Conservation (phyloP, 2,888 invertebrate genomes). For the Drosophila subsilvestris region DNA sequence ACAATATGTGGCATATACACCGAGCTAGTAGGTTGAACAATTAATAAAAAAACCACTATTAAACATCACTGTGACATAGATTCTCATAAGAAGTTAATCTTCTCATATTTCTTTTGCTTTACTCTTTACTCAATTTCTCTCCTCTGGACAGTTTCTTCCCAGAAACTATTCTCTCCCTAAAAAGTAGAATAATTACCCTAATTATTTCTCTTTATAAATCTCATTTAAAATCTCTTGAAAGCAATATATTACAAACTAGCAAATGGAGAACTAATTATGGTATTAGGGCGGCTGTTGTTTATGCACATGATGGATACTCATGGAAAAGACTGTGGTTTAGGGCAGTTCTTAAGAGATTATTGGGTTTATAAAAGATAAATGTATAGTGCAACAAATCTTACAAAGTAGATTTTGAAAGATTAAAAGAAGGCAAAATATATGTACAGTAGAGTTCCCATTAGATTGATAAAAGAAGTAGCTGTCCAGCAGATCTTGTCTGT, state of each 20-base stretch:
- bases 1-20: no score
- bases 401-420: background rate
- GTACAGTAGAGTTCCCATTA: no score
- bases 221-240: slow-evolving; percentile 2
- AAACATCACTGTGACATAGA: background rate
- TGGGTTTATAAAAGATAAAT: background rate
- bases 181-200: background rate
- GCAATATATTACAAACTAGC: background rate
- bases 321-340: background rate
- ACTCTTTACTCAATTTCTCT: background rate
- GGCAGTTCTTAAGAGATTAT: background rate
- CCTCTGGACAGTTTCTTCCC: background rate
- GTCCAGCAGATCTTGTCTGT: background rate
- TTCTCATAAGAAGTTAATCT: background rate
- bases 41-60: background rate
- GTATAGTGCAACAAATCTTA: background rate
- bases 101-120: background rate
- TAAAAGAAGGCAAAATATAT: no score
- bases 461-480: background rate
- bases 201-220: slow-evolving; percentile 16
- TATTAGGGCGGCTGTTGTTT: background rate
- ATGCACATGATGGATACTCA: background rate
- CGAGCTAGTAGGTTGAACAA: no score
- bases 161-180: background rate
- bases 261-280: background rate